phyloP scores from a whole-genome alignment of 2,113 vertebrate genomes.

The Osmerus eperlanus region DNA sequence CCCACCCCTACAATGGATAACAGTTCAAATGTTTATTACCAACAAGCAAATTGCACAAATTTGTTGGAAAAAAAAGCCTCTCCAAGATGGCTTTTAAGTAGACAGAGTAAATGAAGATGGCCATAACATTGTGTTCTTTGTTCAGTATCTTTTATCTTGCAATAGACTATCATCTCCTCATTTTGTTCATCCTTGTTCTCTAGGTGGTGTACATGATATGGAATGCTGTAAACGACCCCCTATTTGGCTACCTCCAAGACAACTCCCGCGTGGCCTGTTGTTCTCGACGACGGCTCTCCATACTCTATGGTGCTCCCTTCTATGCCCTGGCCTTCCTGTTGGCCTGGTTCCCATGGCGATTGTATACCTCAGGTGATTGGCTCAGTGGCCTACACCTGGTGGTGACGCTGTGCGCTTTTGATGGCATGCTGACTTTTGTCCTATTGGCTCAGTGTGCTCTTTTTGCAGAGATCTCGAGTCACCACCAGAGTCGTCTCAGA shows the following conservation, averaged over 20 bases:
- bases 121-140: too few relatives aligned
- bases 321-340: slow-evolving; percentile 82
- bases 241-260: slow-evolving; percentile 86
- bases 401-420: slow-evolving; percentile 78
- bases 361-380: slow-evolving; percentile 79
- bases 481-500: slow-evolving; percentile 72
- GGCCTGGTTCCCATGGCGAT: slow-evolving; percentile 90
- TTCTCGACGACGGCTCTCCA: slow-evolving; percentile 68
- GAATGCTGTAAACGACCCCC: slow-evolving; percentile 85
- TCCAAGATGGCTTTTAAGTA: too few relatives aligned
- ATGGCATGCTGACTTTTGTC: slow-evolving; percentile 80
- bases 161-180: neutral
- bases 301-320: slow-evolving; percentile 77
- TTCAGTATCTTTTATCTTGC: neutral
- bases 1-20: too few relatives aligned
- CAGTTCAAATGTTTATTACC: too few relatives aligned
- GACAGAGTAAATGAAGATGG: too few relatives aligned
- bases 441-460: slow-evolving; percentile 82
- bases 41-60: too few relatives aligned
- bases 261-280: slow-evolving; percentile 72
- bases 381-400: slow-evolving; percentile 80
- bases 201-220: slow-evolving; percentile 88
- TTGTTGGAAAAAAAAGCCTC: too few relatives aligned
- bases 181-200: neutral
- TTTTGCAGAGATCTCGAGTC: slow-evolving; percentile 78